Base-by-base conservation (phyloP, 2,113 vertebrate species). In the Anas platyrhynchos region DNA sequence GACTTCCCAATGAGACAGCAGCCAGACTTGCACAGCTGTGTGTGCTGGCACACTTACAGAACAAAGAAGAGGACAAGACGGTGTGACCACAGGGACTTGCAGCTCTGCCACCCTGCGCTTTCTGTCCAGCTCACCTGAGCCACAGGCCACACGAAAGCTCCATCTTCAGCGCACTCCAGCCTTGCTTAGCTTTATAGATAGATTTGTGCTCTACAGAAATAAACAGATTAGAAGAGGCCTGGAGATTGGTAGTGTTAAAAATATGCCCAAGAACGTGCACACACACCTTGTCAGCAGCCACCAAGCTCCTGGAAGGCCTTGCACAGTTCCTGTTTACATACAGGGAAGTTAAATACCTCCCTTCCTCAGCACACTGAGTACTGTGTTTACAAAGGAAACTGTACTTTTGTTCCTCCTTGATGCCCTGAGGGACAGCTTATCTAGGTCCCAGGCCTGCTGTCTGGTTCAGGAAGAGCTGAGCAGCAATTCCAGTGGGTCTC, bases 1-100 rank as follows among this genome's bases (percentile, higher is more conserved):
- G 46, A 65, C 66, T 44, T 73, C 21, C 21, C 27, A 65, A 44
- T 62, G 11, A 72, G 74, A 43, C 43, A 92, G 84, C 59, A 69
- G 58, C 67, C 43, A 13, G 7, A 74, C 85, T 58, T 85, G 83
- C 77, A 83, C 25, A 73, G 54, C 44, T 67, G 43, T 25, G 54
- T 15, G 71, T 66, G 58, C 41, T 59, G 36, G 4, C 2, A 2
- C 21, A 27, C 29, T 62, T 83, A n/a, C 58, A 85, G 50, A 54
- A 68, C 59, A 16, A 66, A 86, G 3, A 21, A 34, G 27, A 73
- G 21, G 31, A 67, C 22, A 79, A 48, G 66, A 61, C 58, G 78
- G 14, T 16, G 25, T 1, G 1, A 91, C 38, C 0, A 1, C 0
- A 79, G 74, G 1, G 1, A 59, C 59, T 34, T 73, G n/a, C 1